Evolutionary conservation across 2,888 invertebrate genomes (phyloP).

Genomic region (Pharmacophagus antenor): DNA sequence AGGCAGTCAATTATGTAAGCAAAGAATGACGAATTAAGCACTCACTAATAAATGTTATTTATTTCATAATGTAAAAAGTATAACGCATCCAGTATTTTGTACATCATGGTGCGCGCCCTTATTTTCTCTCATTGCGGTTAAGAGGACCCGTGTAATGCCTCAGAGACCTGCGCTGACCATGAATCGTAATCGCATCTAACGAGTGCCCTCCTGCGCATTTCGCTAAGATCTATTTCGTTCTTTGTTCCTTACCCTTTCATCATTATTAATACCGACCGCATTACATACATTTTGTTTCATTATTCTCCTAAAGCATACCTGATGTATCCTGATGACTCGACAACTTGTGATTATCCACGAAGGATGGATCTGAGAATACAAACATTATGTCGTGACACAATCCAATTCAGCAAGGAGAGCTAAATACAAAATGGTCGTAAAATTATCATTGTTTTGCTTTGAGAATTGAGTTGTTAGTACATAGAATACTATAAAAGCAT

Average conservation of each 20-base stretch:
- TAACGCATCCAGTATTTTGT: conserved; percentile 4
- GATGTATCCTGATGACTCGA: background rate
- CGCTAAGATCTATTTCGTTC: conserved; percentile 17
- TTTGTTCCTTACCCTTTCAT: background rate
- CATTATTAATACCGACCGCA: background rate
- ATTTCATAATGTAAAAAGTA: too few relatives aligned
- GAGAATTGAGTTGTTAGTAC: too few relatives aligned
- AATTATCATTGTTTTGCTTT: too few relatives aligned
- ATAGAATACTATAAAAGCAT: too few relatives aligned
- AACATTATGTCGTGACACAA: too few relatives aligned
- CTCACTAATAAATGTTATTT: too few relatives aligned
- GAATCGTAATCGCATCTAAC: conserved; percentile 28
- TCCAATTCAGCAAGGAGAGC: too few relatives aligned
- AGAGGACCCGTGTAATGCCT: conserved; percentile 29
- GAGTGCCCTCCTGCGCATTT: conserved; percentile 12
- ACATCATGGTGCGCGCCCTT: conserved; percentile 20
- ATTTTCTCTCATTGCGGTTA: conserved; percentile 29
- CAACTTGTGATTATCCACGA: too few relatives aligned
- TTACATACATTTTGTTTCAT: background rate
- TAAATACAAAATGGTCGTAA: too few relatives aligned
- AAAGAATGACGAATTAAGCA: too few relatives aligned
- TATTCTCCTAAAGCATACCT: background rate
- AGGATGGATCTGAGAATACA: too few relatives aligned
- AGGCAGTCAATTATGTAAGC: too few relatives aligned
- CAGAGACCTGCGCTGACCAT: conserved; percentile 28